Evolutionary conservation across 2,797 vertebrate species (phyloP).

Genomic region (Lacerta agilis): DNA sequence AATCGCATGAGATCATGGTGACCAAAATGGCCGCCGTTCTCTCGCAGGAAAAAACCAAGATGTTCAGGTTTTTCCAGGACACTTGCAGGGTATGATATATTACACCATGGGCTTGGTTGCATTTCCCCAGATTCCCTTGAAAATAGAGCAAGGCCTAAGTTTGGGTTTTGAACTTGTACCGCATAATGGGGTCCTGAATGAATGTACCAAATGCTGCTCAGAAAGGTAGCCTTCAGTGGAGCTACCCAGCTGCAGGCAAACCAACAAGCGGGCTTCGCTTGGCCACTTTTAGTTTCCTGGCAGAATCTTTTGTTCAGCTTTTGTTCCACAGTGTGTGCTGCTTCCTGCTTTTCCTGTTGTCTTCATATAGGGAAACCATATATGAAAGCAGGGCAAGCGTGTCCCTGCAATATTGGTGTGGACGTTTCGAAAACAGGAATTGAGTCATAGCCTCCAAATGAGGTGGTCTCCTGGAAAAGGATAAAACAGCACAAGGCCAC

Average conservation of each 20-base stretch:
- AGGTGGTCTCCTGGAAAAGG: conserved; percentile 51
- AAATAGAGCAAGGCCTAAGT: neutral
- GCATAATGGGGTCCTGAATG: neutral
- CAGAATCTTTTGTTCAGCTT: conserved; percentile 39
- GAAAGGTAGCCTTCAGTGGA: neutral
- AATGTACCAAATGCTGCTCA: neutral
- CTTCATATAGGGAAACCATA: conserved; percentile 53
- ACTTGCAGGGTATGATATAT: too few species aligned
- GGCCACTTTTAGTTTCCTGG: neutral
- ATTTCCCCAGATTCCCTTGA: neutral
- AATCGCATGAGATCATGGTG: too few species aligned
- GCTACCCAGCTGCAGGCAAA: neutral
- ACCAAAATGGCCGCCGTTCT: too few species aligned
- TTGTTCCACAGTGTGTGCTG: conserved; percentile 36
- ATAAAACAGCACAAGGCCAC: conserved; percentile 57
- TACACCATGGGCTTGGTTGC: neutral
- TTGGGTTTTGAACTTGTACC: neutral
- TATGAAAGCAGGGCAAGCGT: conserved; percentile 35
- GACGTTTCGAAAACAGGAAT: conserved; percentile 80
- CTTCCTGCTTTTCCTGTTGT: conserved; percentile 76
- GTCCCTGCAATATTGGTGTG: conserved; percentile 74
- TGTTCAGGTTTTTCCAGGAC: too few species aligned
- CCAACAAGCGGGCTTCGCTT: neutral
- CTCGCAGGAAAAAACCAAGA: too few species aligned
- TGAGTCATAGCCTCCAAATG: conserved; percentile 74